Evolutionary conservation across 2,888 invertebrate species (phyloP).

Genomic region (Synanthedon andrenaeformis): DNA sequence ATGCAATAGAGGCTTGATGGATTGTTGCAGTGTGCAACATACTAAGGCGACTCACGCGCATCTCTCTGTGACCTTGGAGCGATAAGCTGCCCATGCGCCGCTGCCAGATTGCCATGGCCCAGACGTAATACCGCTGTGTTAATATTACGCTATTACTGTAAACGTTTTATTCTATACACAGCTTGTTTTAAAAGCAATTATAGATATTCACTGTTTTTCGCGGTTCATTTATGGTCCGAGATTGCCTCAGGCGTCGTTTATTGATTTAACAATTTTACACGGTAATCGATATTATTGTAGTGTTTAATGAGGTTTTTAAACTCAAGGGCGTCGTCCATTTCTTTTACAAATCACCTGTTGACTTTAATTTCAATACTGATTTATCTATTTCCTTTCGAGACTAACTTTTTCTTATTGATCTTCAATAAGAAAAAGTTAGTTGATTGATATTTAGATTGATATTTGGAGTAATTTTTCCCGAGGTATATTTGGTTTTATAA

Average conservation of each 20-base stretch:
- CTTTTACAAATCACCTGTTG: too few species aligned
- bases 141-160: conserved; percentile 16
- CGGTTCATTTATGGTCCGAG: conserved; percentile 14
- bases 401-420: background rate
- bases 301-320: background rate
- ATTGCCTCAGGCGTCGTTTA: background rate
- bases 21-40: background rate
- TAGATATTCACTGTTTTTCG: conserved; percentile 13
- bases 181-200: conserved; percentile 20
- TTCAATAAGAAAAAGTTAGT: too few species aligned
- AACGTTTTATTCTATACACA: conserved; percentile 15
- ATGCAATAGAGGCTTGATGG: background rate
- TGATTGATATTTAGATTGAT: too few species aligned
- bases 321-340: background rate
- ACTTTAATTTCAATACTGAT: too few species aligned
- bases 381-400: too few species aligned
- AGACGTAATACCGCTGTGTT: background rate
- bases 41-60: conserved; percentile 15
- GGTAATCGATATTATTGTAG: background rate
- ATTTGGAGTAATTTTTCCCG: too few species aligned
- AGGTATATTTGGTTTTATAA: too few species aligned
- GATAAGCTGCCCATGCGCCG: conserved; percentile 15
- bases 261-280: background rate
- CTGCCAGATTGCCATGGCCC: conserved; percentile 12
- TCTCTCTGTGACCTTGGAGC: conserved; percentile 26